phyloP scores from a whole-genome alignment of 2,113 vertebrate genomes.

The Cyrtonyx montezumae region DNA sequence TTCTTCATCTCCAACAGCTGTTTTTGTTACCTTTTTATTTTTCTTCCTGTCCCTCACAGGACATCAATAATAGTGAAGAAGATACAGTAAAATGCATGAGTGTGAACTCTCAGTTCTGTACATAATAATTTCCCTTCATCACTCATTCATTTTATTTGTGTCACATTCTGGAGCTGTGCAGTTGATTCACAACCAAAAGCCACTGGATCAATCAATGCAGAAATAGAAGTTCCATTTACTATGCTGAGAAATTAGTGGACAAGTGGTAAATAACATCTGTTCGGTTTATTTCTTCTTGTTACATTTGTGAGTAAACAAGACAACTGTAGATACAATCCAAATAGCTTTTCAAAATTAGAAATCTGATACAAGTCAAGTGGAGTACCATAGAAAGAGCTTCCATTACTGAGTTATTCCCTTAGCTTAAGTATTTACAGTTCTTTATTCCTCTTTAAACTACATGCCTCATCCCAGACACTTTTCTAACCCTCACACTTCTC shows the following conservation, averaged over 20 bases:
- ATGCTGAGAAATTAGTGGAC: conserved; percentile 44
- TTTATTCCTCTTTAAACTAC: neutral
- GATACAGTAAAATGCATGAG: neutral
- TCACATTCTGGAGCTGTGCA: neutral
- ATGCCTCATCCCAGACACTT: neutral
- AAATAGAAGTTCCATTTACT: conserved; percentile 22
- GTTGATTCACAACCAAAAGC: conserved; percentile 35
- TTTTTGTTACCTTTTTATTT: neutral
- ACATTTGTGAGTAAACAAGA: neutral
- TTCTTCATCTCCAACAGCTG: neutral
- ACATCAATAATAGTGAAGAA: neutral
- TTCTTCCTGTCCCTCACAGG: neutral
- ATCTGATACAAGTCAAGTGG: neutral
- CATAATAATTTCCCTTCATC: neutral
- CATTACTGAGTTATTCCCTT: neutral
- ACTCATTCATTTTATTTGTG: conserved; percentile 19
- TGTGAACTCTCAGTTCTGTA: neutral
- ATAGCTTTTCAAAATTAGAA: neutral
- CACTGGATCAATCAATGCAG: conserved; percentile 20
- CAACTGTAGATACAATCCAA: neutral
- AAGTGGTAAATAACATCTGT: conserved; percentile 15
- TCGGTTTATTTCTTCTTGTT: neutral
- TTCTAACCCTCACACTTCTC: neutral
- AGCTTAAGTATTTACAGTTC: neutral
- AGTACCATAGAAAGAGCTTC: neutral